These are phyloP conservation scores for Auanema sp. DNA, from an alignment of 2,888 invertebrate genomes.

Conservation along the genomic window DNA sequence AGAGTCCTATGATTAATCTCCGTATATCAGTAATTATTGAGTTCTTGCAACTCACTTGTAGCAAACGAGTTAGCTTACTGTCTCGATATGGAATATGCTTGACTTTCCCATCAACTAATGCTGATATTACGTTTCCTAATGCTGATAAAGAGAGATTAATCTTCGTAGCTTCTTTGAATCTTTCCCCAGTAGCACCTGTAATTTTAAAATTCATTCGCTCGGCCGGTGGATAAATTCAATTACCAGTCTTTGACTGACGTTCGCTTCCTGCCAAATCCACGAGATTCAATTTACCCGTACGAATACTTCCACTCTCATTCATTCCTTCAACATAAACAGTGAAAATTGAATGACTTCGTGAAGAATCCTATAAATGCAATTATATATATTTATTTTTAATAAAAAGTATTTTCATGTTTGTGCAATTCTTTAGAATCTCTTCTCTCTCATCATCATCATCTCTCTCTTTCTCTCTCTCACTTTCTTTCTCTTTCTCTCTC, in stretches of 20 bases:
- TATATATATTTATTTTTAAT: neutral
- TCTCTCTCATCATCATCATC: too few relatives aligned
- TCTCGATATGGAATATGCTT: slow-evolving; percentile 97
- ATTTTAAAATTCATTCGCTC: neutral
- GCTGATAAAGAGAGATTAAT: slow-evolving; percentile 96
- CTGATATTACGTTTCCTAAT: slow-evolving; percentile 95
- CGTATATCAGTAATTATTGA: neutral
- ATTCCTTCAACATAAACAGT: slow-evolving; percentile 83
- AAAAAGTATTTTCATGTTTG: neutral
- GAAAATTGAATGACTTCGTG: slow-evolving; percentile 84
- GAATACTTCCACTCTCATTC: slow-evolving; percentile 69
- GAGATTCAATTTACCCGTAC: slow-evolving; percentile 79
- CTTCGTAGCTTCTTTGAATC: slow-evolving; percentile 85
- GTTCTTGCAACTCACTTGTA: slow-evolving; percentile 73
- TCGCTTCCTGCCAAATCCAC: slow-evolving; percentile 89
- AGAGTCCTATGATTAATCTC: slow-evolving; percentile 79
- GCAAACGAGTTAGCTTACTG: slow-evolving; percentile 87
- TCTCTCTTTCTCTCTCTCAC: too few relatives aligned
- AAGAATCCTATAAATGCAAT: slow-evolving; percentile 64
- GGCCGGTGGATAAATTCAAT: neutral
- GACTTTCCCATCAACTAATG: slow-evolving; percentile 93
- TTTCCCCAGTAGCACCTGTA: slow-evolving; percentile 75
- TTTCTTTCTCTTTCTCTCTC: too few relatives aligned
- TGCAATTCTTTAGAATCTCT: too few relatives aligned
- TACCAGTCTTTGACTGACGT: slow-evolving; percentile 77